A percentile compares a stretch with the other conserved stretches of the same genome.
phyloP scores from a whole-genome alignment of 2,888 invertebrate genomes.

The Leptinotarsa tumamoca region DNA sequence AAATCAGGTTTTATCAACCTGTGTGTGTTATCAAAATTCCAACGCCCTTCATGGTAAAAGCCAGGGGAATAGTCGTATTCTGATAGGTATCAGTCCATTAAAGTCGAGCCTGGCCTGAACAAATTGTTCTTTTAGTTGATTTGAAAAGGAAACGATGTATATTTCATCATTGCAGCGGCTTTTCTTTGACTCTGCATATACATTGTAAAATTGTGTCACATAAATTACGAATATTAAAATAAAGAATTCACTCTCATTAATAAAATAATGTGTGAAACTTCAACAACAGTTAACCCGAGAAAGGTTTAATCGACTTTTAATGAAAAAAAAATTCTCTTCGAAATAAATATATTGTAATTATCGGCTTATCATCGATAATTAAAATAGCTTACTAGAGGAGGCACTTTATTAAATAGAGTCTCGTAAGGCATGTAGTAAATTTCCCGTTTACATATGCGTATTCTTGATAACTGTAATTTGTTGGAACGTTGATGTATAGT shows the following conservation, averaged over 20 bases:
- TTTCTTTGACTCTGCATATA: not conserved
- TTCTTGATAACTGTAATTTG: slow-evolving; percentile 29
- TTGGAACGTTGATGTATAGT: slow-evolving; percentile 20
- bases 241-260: not conserved
- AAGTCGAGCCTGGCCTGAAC: too few relatives aligned
- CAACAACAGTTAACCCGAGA: not conserved
- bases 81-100: too few relatives aligned
- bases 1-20: too few relatives aligned
- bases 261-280: not conserved
- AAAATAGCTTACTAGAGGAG: slow-evolving; percentile 7
- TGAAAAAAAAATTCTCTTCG: slow-evolving; percentile 1
- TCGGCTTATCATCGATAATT: slow-evolving; percentile 15
- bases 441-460: slow-evolving; percentile 24
- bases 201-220: not conserved
- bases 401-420: slow-evolving; percentile 8
- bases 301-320: not conserved
- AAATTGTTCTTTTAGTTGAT: too few relatives aligned
- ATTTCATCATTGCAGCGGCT: not conserved
- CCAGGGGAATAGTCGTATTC: too few relatives aligned
- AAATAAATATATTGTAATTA: slow-evolving; percentile 12
- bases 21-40: too few relatives aligned
- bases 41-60: too few relatives aligned
- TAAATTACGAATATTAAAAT: not conserved
- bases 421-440: slow-evolving; percentile 19
- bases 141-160: too few relatives aligned